Conservation (phyloP, 1,140 invertebrate genomes). For the Drosophila murphyi region DNA sequence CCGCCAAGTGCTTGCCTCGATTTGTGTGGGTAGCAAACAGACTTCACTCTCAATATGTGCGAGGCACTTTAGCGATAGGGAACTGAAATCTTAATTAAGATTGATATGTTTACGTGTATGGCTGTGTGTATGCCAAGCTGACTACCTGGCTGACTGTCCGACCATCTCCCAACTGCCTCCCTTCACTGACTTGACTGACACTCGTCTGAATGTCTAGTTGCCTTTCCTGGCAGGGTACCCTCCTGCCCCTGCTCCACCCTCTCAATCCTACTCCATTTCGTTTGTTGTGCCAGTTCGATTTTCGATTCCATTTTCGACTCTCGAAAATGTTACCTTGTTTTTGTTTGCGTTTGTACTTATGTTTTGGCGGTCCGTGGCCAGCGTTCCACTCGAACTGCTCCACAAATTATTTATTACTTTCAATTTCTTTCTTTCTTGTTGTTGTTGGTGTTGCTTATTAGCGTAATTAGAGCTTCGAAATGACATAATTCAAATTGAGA, state of each 20-base stretch:
- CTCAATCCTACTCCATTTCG: not conserved
- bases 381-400: slow-evolving; percentile 35
- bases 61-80: slow-evolving; percentile 57
- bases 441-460: slow-evolving; percentile 9
- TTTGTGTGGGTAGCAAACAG: not conserved
- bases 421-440: slow-evolving; percentile 21
- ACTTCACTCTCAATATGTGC: slow-evolving; percentile 50
- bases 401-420: slow-evolving; percentile 48
- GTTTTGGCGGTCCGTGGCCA: slow-evolving; percentile 19
- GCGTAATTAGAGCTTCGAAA: slow-evolving; percentile 39
- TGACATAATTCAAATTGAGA: slow-evolving; percentile 20
- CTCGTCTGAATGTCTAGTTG: slow-evolving; percentile 26
- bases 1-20: not conserved
- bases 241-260: not conserved
- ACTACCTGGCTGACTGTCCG: slow-evolving; percentile 27
- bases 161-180: not conserved
- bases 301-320: slow-evolving; percentile 48
- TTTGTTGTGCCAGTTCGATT: slow-evolving; percentile 18
- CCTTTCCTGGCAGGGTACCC: slow-evolving; percentile 2
- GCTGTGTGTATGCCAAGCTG: slow-evolving; percentile 25
- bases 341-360: slow-evolving; percentile 5
- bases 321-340: slow-evolving; percentile 25
- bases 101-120: slow-evolving; percentile 69
- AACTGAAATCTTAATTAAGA: slow-evolving; percentile 76
- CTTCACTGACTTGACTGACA: slow-evolving; percentile 44